phyloP scores from a whole-genome alignment of 1,140 invertebrate genomes.

The Nymphalis io region DNA sequence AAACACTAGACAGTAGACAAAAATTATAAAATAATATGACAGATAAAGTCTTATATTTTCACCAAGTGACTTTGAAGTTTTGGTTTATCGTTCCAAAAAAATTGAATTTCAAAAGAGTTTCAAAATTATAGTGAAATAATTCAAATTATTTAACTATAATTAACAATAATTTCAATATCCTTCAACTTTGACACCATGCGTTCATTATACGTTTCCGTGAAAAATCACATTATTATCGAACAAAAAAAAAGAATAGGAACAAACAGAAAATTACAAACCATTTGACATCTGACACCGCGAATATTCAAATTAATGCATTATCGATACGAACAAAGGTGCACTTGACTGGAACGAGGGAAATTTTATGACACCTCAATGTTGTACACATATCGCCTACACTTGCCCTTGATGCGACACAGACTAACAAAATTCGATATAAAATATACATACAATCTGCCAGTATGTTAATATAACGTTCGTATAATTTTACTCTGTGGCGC shows the following conservation, averaged over 20 bases:
- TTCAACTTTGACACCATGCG: constrained; percentile 24
- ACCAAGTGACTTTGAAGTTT: too few relatives aligned
- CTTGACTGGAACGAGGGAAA: constrained; percentile 66
- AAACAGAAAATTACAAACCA: constrained; percentile 77
- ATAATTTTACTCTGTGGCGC: constrained; percentile 45
- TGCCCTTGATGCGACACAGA: constrained; percentile 37
- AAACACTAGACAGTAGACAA: too few relatives aligned
- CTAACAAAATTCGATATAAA: constrained; percentile 32
- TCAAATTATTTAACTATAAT: constrained; percentile 9
- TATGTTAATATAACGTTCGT: background rate
- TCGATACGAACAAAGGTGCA: constrained; percentile 71
- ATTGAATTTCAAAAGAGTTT: too few relatives aligned
- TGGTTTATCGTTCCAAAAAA: too few relatives aligned
- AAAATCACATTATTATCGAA: constrained; percentile 60
- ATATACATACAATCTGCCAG: constrained; percentile 20
- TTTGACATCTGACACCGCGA: constrained; percentile 80
- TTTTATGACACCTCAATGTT: constrained; percentile 58
- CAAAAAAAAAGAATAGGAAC: constrained; percentile 47
- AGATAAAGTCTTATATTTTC: too few relatives aligned
- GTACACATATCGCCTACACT: constrained; percentile 44
- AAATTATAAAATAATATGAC: too few relatives aligned
- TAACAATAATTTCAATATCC: constrained; percentile 27
- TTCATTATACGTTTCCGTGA: constrained; percentile 59
- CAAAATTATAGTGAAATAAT: too few relatives aligned
- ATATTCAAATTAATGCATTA: constrained; percentile 81